Evolutionary conservation across 2,888 invertebrate species (phyloP), one percentile per base, ranked within the genome.

Genomic region (Orthonychiurus folsomi): DNA sequence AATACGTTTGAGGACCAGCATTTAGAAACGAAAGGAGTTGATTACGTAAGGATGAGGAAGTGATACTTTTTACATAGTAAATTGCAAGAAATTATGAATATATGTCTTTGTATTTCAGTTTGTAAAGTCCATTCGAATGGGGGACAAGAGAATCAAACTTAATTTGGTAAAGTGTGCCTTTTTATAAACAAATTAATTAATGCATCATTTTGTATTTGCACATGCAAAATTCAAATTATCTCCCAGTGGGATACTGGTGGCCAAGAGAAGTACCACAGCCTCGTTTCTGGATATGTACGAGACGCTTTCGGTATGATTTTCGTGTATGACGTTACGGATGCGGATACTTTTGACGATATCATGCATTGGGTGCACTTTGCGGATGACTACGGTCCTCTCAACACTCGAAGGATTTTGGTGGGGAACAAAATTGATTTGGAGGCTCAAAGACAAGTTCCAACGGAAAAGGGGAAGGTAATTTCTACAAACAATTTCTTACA

Each of bases 251-350:
- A 52, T n/a, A 52, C 52, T 3, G 52, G 20, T 20, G 52, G 52
- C 3, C 52, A 52, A 52, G 52, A 52, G 20, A 23, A 52, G 21
- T 52, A 52, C 21, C 52, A 23, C n/a, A 52, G 52, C 21, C n/a
- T 52, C 12, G 52, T 52, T 5, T 5, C 52, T n/a, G 5, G 9
- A 9, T 52, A 52, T n/a, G 52, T 52, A 20, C 52, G 52, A 12
- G 21, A 52, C 21, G 52, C 52, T 52, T 52, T 12, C 21, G 52
- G 52, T 5, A 52, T 52, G 5, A 52, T 52, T 20, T 52, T 52
- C n/a, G 52, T 52, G 20, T 52, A 52, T 52, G 52, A 52, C 52
- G 21, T 52, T 52, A 52, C 52, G 9, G 52, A 52, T n/a, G 21
- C 21, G 52, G 5, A n/a, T 5, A 52, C 52, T 12, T 52, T 52